Evolutionary conservation across 92 coral and sea anemone species (phyloP).

Genomic region (Palythoa caribaeorum): DNA sequence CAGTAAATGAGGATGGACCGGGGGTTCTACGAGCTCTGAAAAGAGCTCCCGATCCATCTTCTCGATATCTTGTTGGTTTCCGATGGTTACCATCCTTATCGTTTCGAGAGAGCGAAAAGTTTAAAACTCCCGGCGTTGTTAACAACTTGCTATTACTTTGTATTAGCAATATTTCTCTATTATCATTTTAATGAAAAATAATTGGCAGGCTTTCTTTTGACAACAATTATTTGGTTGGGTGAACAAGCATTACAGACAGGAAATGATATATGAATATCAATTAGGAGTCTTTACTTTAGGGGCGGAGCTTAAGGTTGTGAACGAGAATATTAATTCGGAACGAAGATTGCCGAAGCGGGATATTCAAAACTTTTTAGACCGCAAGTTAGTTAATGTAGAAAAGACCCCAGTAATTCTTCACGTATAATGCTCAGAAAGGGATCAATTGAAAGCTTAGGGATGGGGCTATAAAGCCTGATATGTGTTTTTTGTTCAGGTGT

Average conservation of each 20-base stretch:
- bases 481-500: slow-evolving; percentile 25
- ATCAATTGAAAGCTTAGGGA: slow-evolving; percentile 28
- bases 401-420: slow-evolving; percentile 24
- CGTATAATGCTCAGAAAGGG: slow-evolving; percentile 20
- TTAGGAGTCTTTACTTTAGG: slow-evolving; percentile 10
- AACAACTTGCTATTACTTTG: neutral
- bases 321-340: neutral
- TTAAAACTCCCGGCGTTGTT: slow-evolving; percentile 31
- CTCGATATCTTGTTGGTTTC: slow-evolving; percentile 18
- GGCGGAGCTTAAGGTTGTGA: slow-evolving; percentile 25
- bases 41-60: slow-evolving; percentile 21
- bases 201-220: no score
- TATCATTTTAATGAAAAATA: neutral
- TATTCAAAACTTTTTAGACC: slow-evolving; percentile 19
- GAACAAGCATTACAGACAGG: neutral
- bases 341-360: slow-evolving; percentile 35
- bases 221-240: neutral
- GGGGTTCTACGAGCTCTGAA: slow-evolving; percentile 17
- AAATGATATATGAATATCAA: neutral
- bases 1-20: neutral
- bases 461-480: slow-evolving; percentile 36
- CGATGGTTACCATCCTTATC: neutral
- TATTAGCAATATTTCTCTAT: slow-evolving; percentile 13
- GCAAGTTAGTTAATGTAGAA: slow-evolving; percentile 12
- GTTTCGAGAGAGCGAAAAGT: neutral